phyloP scores from a whole-genome alignment of 2,888 invertebrate genomes.

The Cosmorhoe ocellata region DNA sequence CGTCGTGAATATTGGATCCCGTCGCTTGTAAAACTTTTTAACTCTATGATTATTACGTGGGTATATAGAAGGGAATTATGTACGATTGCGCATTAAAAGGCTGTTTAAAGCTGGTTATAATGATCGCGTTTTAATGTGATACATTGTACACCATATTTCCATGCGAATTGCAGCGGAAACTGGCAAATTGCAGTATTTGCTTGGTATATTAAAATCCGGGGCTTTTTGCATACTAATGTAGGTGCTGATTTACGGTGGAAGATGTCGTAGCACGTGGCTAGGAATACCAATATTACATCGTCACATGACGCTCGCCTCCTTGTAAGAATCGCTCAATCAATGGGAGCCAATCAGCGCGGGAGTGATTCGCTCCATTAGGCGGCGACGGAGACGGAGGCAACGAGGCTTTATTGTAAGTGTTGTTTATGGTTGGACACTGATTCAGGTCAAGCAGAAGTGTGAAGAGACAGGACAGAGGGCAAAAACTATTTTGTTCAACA shows the following conservation, averaged over 20 bases:
- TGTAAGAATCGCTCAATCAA: conserved; percentile 40
- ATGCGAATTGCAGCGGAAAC: conserved; percentile 2
- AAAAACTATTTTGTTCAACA: too few relatives aligned
- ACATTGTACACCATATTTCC: conserved; percentile 16
- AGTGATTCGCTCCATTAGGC: conserved; percentile 32
- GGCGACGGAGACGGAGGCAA: background rate
- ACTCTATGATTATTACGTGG: conserved; percentile 31
- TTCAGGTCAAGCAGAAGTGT: too few relatives aligned
- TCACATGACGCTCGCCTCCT: too few relatives aligned
- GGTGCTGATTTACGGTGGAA: too few relatives aligned
- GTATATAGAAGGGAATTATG: conserved; percentile 3
- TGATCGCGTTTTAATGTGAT: conserved; percentile 18
- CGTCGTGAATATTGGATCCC: conserved; percentile 31
- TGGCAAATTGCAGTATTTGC: conserved; percentile 10
- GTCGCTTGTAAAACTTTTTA: conserved; percentile 32
- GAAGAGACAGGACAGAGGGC: too few relatives aligned
- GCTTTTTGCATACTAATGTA: background rate
- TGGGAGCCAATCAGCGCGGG: conserved; percentile 40
- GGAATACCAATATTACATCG: too few relatives aligned
- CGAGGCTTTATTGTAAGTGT: background rate
- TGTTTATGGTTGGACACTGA: too few relatives aligned
- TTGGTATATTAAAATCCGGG: conserved; percentile 10
- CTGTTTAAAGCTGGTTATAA: conserved; percentile 2
- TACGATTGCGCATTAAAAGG: conserved; percentile 12
- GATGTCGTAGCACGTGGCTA: too few relatives aligned